Evolutionary conservation across 2,113 vertebrate species (phyloP), one percentile per base, ranked within the genome.

Genomic region (Menura novaehollandiae): DNA sequence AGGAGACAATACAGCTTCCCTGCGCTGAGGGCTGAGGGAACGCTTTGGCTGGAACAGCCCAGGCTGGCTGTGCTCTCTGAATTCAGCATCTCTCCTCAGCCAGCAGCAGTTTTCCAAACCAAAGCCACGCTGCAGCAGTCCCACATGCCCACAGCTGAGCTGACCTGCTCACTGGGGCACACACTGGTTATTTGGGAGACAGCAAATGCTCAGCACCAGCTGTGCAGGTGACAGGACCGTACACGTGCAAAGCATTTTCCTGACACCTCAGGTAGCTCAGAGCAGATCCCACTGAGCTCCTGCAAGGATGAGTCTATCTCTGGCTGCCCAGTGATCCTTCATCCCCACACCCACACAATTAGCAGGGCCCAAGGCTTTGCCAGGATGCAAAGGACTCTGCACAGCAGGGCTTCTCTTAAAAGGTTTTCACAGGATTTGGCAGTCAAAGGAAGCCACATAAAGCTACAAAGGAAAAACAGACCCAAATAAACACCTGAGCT

Each of bases 161-260:
- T 68, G 41, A 44, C 35, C 53, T 39, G 37, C 7, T 83, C 63
- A 28, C 16, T 19, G 33, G 10, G 17, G 21, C 55, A 75, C 22
- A 64, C 35, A 47, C 1, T 4, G 2, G 0, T 6, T 9, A 33
- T 56, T 21, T 32, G 17, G 22, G 1, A 69, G 46, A 19, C 47
- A 35, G 7, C 66, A 78, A 43, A 80, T 6, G n/a, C 35, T 51
- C 46, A 27, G 39, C 22, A 30, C 26, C 26, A 35, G 17, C 15
- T 19, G 18, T 35, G 18, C 8, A 19, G 30, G 26, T 21, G 33
- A 85, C 20, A 63, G 43, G 27, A 28, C 21, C 0, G 3, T 27
- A 9, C n/a, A 49, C 3, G 1, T 2, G 0, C 2, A 2, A 82
- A 72, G 44, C 28, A 14, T 30, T 24, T 47, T 22, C 47, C 72